These are phyloP conservation scores for Heloderma charlesbogerti DNA, from an alignment of 2,113 vertebrate species.

Conservation along the genomic window DNA sequence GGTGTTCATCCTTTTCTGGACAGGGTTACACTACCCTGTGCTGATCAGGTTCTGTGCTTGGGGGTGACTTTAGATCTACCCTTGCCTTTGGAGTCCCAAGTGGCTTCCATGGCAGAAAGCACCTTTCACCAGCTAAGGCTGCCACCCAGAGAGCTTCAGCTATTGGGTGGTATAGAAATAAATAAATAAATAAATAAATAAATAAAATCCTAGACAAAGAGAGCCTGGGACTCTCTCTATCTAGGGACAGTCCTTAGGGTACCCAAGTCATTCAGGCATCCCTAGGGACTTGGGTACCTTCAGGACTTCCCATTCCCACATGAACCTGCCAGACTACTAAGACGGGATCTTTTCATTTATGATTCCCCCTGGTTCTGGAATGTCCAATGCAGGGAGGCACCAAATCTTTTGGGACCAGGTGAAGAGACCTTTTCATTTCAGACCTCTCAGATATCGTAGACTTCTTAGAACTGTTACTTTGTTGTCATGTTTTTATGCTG, in stretches of 20 bases:
- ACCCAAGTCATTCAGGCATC: too few relatives aligned
- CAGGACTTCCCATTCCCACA: not conserved
- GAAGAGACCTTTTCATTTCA: not conserved
- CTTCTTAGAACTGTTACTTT: not conserved
- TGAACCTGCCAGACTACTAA: not conserved
- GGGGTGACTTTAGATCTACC: not conserved
- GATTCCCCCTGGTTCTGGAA: not conserved
- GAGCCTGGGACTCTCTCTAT: not conserved
- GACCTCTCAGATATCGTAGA: not conserved
- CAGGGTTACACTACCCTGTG: too few relatives aligned
- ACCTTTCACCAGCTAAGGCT: not conserved
- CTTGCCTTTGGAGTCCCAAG: not conserved
- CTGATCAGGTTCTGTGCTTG: not conserved
- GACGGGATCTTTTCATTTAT: not conserved
- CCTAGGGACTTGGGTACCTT: not conserved
- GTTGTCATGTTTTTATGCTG: not conserved
- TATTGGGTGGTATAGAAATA: too few relatives aligned
- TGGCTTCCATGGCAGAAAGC: not conserved
- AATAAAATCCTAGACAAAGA: not conserved
- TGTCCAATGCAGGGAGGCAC: not conserved
- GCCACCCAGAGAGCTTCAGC: too few relatives aligned
- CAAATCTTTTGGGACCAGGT: not conserved
- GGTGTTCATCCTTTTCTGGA: not conserved
- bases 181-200: too few relatives aligned
- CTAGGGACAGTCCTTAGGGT: too few relatives aligned